Base-by-base conservation (phyloP, 2,113 vertebrate genomes). In the Nycticorax nycticorax region DNA sequence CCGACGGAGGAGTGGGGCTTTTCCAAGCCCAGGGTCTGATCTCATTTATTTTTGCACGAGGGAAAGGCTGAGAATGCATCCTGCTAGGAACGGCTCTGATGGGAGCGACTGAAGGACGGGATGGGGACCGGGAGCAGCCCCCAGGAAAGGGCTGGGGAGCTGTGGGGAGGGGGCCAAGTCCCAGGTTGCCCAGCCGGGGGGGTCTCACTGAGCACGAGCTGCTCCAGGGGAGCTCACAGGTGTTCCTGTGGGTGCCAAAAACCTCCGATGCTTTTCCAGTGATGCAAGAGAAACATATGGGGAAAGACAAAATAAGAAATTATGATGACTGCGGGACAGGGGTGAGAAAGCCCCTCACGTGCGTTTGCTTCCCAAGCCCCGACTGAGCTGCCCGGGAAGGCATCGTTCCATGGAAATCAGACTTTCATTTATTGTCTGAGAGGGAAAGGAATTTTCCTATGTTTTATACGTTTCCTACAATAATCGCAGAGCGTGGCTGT, bases 381-480 rank as follows among this genome's bases (percentile, higher is more conserved):
- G 5, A 60, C 30, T 1, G 0, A 95, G 90, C 81, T 97, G 93
- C 84, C 92, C 56, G 20, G 91, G 88, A 96, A 93, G 92, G 96
- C 86, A 8, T 75, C 47, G 24, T 95, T 93, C 95, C 95, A 97
- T 95, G 92, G 97, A 96, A 96, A 96, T 96, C 91, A 95, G 96
- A 92, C 95, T 95, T 97, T 90, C 90, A 89, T 96, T 97, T 97
- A 94, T 94, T n/a, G 78, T 91, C 89, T 96, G 96, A 94, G 91
- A 96, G 89, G 89, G 92, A 96, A 93, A 96, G 88, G 81, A 97
- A 96, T 95, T 95, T 97, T 95, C 91, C 94, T 96, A 92, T 87
- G 95, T 96, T 97, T 97, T 96, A 96, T 97, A 90, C 1, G 37
- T 96, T 97, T 97, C 92, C 89, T 96, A 96, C 86, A 96, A 66